phyloP scores from a whole-genome alignment of 2,888 invertebrate species.

The Noctua comes region DNA sequence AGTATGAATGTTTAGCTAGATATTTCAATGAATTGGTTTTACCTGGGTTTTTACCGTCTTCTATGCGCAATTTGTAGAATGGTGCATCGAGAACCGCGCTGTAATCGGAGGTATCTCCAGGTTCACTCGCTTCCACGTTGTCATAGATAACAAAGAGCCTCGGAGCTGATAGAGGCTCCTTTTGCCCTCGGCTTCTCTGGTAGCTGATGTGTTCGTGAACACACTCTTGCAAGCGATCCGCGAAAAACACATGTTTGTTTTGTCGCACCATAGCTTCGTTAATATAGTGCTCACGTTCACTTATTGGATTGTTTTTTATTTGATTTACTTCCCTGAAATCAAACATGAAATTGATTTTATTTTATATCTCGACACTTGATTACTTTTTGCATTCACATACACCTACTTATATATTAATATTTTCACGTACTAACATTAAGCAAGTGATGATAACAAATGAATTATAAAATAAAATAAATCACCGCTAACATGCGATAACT shows the following conservation, averaged over 20 bases:
- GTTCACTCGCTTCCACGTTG: constrained; percentile 93
- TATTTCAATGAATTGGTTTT: constrained; percentile 31
- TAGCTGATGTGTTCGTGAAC: constrained; percentile 92
- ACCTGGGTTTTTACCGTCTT: constrained; percentile 88
- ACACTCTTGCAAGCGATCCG: constrained; percentile 93
- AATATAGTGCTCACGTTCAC: constrained; percentile 86
- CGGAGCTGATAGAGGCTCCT: constrained; percentile 91
- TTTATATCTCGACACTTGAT: constrained; percentile 34
- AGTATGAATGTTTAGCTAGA: background rate
- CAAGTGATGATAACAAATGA: constrained; percentile 50
- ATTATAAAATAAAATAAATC: constrained; percentile 72
- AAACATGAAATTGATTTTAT: constrained; percentile 37
- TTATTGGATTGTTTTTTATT: constrained; percentile 87
- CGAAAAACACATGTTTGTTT: constrained; percentile 92
- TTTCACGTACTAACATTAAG: constrained; percentile 39
- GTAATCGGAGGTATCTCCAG: constrained; percentile 91
- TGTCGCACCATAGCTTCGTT: constrained; percentile 89
- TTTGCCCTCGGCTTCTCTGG: constrained; percentile 75
- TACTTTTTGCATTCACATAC: constrained; percentile 14
- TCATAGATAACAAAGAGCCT: constrained; percentile 93
- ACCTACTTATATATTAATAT: constrained; percentile 16
- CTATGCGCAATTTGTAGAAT: constrained; percentile 91
- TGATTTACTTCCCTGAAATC: constrained; percentile 89
- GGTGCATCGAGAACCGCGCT: constrained; percentile 91
- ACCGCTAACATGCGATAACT: constrained; percentile 76